A percentile compares a stretch with the other conserved stretches of the same genome.
Conservation (phyloP, 2,888 invertebrate genomes). For the Eudemis profundana region DNA sequence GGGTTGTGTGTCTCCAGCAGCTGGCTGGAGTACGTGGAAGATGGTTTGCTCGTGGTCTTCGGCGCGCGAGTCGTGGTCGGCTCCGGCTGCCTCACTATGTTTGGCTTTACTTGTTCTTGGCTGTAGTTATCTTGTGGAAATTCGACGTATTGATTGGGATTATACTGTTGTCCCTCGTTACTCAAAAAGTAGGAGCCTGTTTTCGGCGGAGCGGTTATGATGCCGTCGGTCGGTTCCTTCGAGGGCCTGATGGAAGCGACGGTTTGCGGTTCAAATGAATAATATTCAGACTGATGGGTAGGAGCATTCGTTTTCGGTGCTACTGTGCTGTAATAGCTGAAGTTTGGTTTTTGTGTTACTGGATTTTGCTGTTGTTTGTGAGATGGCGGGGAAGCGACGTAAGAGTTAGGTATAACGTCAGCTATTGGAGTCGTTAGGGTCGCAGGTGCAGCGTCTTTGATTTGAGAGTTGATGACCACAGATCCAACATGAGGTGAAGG, state of each 20-base stretch:
- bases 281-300: slow-evolving; percentile 68
- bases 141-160: slow-evolving; percentile 59
- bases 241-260: slow-evolving; percentile 67
- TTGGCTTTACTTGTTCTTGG: slow-evolving; percentile 53
- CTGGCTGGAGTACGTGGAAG: slow-evolving; percentile 73
- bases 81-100: slow-evolving; percentile 48
- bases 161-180: slow-evolving; percentile 63
- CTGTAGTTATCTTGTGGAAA: slow-evolving; percentile 57
- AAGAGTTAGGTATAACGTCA: slow-evolving; percentile 59
- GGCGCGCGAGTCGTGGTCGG: slow-evolving; percentile 61
- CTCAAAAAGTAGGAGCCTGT: slow-evolving; percentile 67
- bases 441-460: slow-evolving; percentile 62
- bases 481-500: slow-evolving; percentile 95
- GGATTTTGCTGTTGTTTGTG: slow-evolving; percentile 65
- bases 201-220: slow-evolving; percentile 58
- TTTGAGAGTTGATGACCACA: slow-evolving; percentile 89
- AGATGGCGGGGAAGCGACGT: slow-evolving; percentile 55
- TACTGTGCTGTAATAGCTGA: slow-evolving; percentile 75
- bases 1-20: slow-evolving; percentile 80
- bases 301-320: slow-evolving; percentile 65
- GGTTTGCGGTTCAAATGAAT: slow-evolving; percentile 77
- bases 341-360: slow-evolving; percentile 72
- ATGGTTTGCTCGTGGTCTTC: slow-evolving; percentile 65
- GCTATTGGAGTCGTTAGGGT: slow-evolving; percentile 52
- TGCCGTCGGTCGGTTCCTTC: slow-evolving; percentile 55